These are phyloP conservation scores for Phocoena sinus DNA, from an alignment of 2,113 vertebrate species.

Conservation along the genomic window DNA sequence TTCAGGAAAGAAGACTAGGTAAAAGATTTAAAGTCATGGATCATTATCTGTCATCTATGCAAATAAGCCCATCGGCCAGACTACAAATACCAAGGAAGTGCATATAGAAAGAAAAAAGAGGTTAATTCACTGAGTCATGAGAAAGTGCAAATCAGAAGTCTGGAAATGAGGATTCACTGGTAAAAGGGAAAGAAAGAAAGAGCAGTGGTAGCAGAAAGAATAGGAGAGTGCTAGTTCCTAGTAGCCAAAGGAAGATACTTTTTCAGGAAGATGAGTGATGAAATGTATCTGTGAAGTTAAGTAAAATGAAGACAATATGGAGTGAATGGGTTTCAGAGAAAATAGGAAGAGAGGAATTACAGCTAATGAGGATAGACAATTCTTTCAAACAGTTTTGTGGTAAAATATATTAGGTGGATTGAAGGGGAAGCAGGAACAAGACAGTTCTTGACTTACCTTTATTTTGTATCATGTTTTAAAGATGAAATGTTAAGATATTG, in stretches of 20 bases:
- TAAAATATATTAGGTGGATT: not conserved
- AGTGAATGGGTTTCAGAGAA: not conserved
- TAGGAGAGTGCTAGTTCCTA: not conserved
- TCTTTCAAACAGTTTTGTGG: not conserved
- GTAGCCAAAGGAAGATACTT: not conserved
- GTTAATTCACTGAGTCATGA: no score
- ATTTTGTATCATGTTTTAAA: not conserved
- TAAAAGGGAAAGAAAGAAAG: not conserved
- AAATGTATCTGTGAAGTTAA: not conserved
- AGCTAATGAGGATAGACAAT: not conserved
- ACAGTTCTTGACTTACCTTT: not conserved
- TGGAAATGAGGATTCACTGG: not conserved
- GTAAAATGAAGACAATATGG: not conserved
- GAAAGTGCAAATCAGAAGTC: not conserved
- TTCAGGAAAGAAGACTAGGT: not conserved
- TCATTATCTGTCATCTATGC: not conserved
- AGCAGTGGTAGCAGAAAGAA: not conserved
- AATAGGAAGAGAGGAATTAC: not conserved
- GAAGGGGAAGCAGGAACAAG: not conserved
- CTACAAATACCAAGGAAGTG: not conserved
- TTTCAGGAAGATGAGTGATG: not conserved
- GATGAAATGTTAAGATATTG: not conserved
- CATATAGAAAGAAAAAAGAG: rapidly evolving
- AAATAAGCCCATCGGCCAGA: not conserved
- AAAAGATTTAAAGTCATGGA: not conserved